These are phyloP conservation scores for Himalopsyche japonica DNA, from an alignment of 2,888 invertebrate species.

Conservation along the genomic window DNA sequence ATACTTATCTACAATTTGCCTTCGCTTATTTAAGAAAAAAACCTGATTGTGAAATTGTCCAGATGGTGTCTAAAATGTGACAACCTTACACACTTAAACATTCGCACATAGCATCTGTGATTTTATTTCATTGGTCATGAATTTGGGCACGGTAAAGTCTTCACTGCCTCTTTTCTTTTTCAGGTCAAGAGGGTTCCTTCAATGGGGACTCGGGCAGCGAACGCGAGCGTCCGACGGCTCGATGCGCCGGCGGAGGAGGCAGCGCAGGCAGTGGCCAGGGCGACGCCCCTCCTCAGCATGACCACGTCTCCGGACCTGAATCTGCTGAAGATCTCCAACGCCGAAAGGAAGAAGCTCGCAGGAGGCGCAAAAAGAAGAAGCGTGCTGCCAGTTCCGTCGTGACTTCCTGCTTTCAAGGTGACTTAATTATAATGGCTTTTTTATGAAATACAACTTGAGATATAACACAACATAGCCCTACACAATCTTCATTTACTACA, in stretches of 20 bases:
- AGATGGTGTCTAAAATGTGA: too few species aligned
- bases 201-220: conserved; percentile 63
- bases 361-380: conserved; percentile 87
- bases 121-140: too few species aligned
- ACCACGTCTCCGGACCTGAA: conserved; percentile 62
- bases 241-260: conserved; percentile 50
- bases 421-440: too few species aligned
- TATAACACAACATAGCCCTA: too few species aligned
- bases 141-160: too few species aligned
- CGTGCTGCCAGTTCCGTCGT: conserved; percentile 86
- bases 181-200: conserved; percentile 57
- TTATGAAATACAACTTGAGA: too few species aligned
- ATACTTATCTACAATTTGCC: too few species aligned
- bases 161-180: conserved; percentile 14
- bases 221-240: conserved; percentile 46
- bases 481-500: too few species aligned
- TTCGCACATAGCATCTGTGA: too few species aligned
- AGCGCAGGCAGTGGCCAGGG: conserved; percentile 58
- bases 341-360: conserved; percentile 86
- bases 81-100: too few species aligned
- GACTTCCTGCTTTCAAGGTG: conserved; percentile 89
- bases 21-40: too few species aligned
- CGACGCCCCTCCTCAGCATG: conserved; percentile 56
- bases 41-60: too few species aligned
- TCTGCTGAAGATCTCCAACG: conserved; percentile 69